Conservation (phyloP, 2,888 invertebrate species). For the Leucophenga montana region DNA sequence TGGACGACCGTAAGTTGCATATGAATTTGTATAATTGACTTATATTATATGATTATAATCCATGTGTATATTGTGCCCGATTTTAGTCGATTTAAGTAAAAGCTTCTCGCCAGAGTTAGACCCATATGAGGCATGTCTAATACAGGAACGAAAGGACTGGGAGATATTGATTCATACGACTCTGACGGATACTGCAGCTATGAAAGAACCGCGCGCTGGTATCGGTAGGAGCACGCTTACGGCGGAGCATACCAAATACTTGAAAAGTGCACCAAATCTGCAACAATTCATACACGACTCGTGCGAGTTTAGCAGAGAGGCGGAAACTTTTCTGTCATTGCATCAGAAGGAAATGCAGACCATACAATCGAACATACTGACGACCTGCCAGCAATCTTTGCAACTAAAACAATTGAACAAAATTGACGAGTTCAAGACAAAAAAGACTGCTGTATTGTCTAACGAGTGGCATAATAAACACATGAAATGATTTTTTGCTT, state of each 20-base stretch:
- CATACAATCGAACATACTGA: slow-evolving; percentile 47
- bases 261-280: slow-evolving; percentile 54
- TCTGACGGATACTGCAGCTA: slow-evolving; percentile 34
- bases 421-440: slow-evolving; percentile 27
- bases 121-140: slow-evolving; percentile 45
- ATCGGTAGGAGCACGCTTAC: slow-evolving; percentile 41
- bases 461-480: neutral
- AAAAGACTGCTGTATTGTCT: neutral
- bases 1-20: too few relatives aligned
- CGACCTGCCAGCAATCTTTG: slow-evolving; percentile 42
- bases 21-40: too few relatives aligned
- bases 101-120: too few relatives aligned
- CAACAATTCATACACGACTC: slow-evolving; percentile 57
- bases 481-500: too few relatives aligned
- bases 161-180: slow-evolving; percentile 35
- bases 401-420: slow-evolving; percentile 31
- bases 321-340: slow-evolving; percentile 48
- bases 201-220: slow-evolving; percentile 40
- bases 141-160: slow-evolving; percentile 57
- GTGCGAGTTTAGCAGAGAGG: slow-evolving; percentile 53
- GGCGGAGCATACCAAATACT: slow-evolving; percentile 55
- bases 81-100: too few relatives aligned
- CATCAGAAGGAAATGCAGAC: slow-evolving; percentile 52
- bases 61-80: too few relatives aligned
- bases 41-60: too few relatives aligned